Evolutionary conservation across 2,113 vertebrate species (phyloP).

Genomic region (Xerus inauris): DNA sequence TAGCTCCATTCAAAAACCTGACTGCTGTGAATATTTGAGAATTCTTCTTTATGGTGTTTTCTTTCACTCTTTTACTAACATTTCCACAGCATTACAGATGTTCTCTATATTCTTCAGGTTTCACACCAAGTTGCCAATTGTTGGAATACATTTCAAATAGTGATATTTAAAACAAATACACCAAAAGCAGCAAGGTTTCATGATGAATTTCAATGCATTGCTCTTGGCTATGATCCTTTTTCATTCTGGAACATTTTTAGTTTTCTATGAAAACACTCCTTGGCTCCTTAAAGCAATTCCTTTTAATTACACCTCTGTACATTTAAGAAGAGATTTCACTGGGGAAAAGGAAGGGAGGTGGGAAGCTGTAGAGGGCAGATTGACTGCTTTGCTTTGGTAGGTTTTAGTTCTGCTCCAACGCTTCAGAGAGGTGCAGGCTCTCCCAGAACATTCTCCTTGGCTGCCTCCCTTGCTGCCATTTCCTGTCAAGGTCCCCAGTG

Average conservation of each 20-base stretch:
- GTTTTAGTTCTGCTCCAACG: neutral
- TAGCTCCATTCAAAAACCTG: slow-evolving; percentile 49
- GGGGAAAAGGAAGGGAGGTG: neutral
- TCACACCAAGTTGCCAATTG: slow-evolving; percentile 34
- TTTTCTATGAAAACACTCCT: slow-evolving; percentile 26
- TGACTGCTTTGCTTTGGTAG: neutral
- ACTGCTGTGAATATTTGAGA: slow-evolving; percentile 53
- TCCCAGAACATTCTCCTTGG: neutral
- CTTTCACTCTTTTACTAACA: slow-evolving; percentile 18
- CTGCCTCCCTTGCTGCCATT: neutral
- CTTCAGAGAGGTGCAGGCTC: neutral
- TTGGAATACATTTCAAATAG: slow-evolving; percentile 64
- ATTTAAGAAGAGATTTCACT: neutral
- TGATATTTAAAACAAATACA: slow-evolving; percentile 61
- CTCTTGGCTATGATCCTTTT: neutral
- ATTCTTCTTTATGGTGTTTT: slow-evolving; percentile 42
- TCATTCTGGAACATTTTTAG: slow-evolving; percentile 40
- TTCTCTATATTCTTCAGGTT: slow-evolving; percentile 42
- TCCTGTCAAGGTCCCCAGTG: neutral
- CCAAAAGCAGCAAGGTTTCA: neutral
- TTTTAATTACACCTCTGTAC: neutral
- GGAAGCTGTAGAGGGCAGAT: neutral
- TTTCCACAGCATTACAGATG: slow-evolving; percentile 36
- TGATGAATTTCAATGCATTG: slow-evolving; percentile 31
- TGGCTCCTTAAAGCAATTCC: neutral